Base-by-base conservation (phyloP, 1,140 invertebrate species). In the Parapsyche elsis region DNA sequence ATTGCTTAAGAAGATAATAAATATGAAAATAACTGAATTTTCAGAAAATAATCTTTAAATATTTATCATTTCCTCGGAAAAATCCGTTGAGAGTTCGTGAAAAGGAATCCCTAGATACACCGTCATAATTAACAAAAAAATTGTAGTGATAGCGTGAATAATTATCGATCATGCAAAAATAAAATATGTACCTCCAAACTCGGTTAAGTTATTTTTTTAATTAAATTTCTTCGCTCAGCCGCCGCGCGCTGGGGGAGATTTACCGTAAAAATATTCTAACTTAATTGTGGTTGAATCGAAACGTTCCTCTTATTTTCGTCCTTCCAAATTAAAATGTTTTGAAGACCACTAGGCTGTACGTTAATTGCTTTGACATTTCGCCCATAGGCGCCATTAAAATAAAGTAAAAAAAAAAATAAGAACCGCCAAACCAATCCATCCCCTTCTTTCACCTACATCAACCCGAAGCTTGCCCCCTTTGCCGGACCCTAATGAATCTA, bases 311-410 rank as follows among this genome's bases (percentile, higher is more conserved):
- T 67, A 67, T 67, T 67, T 26, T 67, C 10, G 0, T 19, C 49
- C 12, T 53, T 53, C 16, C 64, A 73, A 73, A 46, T 73, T 73
- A 73, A 73, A 73, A 45, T 73, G 71, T 73, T 73, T 73, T 73
- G 38, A 49, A 45, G 71, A 46, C 71, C 71, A 24, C 45, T 49
- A 24, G 19, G 45, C 71, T 73, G 38, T 73, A 24, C 71, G 23
- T 73, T 73, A 73, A 73, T 73, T 73, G 38, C 71, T 73, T 73
- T 73, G 71, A 73, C 71, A 73, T 73, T 73, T 73, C 71, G 38
- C 71, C 45, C n/a, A 73, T 16, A 73, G n/a, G 7, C 38, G 67
- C 24, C 38, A 73, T 73, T 45, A 73, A 73, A 71, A 71, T 4
- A 73, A 23, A 67, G 4, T 4, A 1, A 16, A 73, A 73, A 71